phyloP scores from a whole-genome alignment of 2,797 vertebrate species.

The Tragelaphus eurycerus region DNA sequence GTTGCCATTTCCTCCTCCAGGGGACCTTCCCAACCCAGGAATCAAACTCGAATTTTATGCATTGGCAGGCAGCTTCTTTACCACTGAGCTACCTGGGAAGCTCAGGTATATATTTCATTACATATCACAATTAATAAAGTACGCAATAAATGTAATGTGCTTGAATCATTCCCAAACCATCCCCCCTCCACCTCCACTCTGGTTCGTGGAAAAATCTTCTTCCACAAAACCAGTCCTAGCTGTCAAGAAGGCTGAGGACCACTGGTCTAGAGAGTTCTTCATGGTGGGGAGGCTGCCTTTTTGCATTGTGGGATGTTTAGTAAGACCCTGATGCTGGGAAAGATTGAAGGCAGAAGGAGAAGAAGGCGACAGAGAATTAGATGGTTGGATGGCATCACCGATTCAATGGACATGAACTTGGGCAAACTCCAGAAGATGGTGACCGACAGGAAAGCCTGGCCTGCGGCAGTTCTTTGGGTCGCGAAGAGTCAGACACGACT shows the following conservation, averaged over 20 bases:
- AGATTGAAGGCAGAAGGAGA: neutral
- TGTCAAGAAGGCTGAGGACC: neutral
- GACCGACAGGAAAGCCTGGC: neutral
- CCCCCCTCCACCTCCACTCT: neutral
- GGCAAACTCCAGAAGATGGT: neutral
- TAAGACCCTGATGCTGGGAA: neutral
- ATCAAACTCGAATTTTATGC: neutral
- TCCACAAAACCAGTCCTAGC: neutral
- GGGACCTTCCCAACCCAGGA: neutral
- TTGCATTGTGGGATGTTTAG: neutral
- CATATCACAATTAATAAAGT: neutral
- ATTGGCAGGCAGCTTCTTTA: neutral
- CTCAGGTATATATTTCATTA: neutral
- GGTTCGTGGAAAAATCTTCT: neutral
- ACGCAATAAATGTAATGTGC: neutral
- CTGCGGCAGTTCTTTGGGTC: rapidly evolving
- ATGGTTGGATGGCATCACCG: neutral
- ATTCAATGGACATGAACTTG: neutral
- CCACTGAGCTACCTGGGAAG: neutral
- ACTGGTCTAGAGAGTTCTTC: neutral
- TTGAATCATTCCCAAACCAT: neutral
- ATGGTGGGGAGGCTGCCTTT: neutral
- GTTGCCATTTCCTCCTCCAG: neutral
- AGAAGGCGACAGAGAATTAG: neutral
- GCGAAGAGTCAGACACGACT: neutral